Percentiles rank a stretch among this genome's conserved stretches.
Conservation (phyloP, 2,888 invertebrate species). For the Dolichopus griseipennis region DNA sequence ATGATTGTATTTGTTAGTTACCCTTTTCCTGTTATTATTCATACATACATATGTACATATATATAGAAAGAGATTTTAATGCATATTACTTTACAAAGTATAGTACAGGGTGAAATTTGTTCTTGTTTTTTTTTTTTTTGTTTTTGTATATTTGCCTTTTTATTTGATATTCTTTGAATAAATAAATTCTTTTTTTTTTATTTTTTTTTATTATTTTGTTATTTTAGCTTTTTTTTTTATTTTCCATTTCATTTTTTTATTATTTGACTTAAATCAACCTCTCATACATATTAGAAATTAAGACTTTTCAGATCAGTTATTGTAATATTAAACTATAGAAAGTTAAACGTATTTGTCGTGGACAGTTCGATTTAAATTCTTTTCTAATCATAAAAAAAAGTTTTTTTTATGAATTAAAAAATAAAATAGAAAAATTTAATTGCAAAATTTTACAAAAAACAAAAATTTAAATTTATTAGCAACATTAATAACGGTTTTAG, state of each 20-base stretch:
- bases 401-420: no score
- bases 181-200: not conserved
- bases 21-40: not conserved
- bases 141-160: not conserved
- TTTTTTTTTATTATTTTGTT: no score
- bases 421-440: no score
- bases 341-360: not conserved
- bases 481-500: no score
- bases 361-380: not conserved
- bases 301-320: constrained; percentile 3
- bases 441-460: no score
- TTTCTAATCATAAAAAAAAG: no score
- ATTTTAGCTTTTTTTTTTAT: no score
- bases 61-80: not conserved
- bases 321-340: not conserved
- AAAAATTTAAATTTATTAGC: no score
- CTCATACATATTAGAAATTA: not conserved
- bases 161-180: not conserved
- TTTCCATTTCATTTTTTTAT: no score
- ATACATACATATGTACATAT: not conserved
- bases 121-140: not conserved
- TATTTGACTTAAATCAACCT: not conserved
- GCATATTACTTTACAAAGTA: not conserved
- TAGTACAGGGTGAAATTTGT: not conserved
- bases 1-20: not conserved